phyloP scores from a whole-genome alignment of 2,797 vertebrate species.

The Bovichtus diacanthus region DNA sequence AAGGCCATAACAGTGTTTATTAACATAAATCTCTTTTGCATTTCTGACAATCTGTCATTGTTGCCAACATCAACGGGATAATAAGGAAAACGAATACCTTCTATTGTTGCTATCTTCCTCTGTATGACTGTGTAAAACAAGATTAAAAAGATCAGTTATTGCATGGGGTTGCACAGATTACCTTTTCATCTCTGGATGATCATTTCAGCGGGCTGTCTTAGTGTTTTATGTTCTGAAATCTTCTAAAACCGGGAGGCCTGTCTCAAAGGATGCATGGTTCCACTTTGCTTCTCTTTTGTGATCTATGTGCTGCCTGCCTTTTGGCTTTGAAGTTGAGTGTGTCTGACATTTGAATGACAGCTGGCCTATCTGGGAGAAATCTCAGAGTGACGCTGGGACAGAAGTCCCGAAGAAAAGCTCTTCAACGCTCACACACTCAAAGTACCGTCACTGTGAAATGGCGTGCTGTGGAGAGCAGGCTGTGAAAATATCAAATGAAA shows the following conservation, averaged over 20 bases:
- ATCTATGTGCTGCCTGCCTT: conserved; percentile 16
- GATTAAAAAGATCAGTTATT: conserved; percentile 3
- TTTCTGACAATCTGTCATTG: conserved; percentile 1
- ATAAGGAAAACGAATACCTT: not conserved
- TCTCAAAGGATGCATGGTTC: conserved; percentile 18
- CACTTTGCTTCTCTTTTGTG: conserved; percentile 1
- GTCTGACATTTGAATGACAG: conserved; percentile 57
- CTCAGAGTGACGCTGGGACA: conserved; percentile 7
- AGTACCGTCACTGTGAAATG: not conserved
- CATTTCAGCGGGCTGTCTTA: conserved; percentile 1
- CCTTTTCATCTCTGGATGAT: conserved; percentile 20
- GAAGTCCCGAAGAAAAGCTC: conserved; percentile 31
- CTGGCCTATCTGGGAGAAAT: conserved; percentile 40
- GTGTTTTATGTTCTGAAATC: conserved; percentile 9
- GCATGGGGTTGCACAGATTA: not conserved
- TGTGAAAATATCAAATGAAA: not conserved
- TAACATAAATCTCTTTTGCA: not conserved
- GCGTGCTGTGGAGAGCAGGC: not conserved
- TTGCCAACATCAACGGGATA: not conserved
- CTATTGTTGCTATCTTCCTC: not conserved
- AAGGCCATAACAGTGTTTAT: not conserved
- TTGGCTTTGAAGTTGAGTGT: conserved; percentile 40
- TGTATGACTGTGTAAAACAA: not conserved
- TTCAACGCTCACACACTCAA: not conserved
- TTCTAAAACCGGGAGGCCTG: conserved; percentile 25